These are phyloP conservation scores for Caenorhabditis sp. DNA, from an alignment of 2,888 invertebrate genomes.

Conservation along the genomic window DNA sequence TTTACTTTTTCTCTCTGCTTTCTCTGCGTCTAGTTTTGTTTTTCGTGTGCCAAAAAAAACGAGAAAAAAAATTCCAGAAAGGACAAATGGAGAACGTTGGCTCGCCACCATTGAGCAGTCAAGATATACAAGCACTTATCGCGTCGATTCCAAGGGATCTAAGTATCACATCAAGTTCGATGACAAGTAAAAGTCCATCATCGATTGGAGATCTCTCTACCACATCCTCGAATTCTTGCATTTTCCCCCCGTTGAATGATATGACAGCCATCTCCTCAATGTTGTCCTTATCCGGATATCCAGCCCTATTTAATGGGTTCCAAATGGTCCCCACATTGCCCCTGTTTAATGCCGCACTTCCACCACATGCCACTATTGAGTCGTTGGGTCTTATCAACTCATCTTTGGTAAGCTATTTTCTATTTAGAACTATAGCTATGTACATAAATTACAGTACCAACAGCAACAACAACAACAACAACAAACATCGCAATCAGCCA, in stretches of 20 bases:
- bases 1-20: no score
- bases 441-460: constrained; percentile 25
- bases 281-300: constrained; percentile 28
- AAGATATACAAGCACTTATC: constrained; percentile 38
- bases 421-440: no score
- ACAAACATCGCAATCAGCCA: constrained; percentile 18
- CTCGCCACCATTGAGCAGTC: constrained; percentile 7
- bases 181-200: constrained; percentile 18
- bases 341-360: constrained; percentile 20
- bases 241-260: constrained; percentile 35
- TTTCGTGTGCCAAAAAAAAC: neutral
- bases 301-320: constrained; percentile 21
- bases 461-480: constrained; percentile 30
- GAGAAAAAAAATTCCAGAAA: neutral
- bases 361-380: constrained; percentile 36
- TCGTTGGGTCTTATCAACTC: constrained; percentile 41
- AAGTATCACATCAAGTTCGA: constrained; percentile 10
- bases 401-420: constrained; percentile 5
- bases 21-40: no score
- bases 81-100: neutral
- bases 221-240: constrained; percentile 25
- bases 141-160: constrained; percentile 35
- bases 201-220: constrained; percentile 30
- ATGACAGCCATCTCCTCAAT: constrained; percentile 28
- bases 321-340: constrained; percentile 23